Evolutionary conservation across 2,797 vertebrate genomes (phyloP).

Genomic region (Astyanax mexicanus): DNA sequence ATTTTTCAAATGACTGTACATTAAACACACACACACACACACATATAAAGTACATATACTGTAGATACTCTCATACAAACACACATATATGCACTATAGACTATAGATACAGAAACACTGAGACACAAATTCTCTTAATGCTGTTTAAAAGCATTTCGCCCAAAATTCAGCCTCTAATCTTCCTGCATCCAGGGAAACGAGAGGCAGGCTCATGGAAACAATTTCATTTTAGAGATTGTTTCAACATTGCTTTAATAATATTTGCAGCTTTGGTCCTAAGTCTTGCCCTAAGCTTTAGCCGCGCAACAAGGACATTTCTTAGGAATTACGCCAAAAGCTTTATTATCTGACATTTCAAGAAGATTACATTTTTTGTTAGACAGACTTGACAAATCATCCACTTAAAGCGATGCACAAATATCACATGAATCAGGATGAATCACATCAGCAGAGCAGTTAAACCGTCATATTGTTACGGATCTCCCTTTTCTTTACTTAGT

Average conservation of each 20-base stretch:
- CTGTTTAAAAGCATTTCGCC: not conserved
- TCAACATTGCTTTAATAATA: conserved; percentile 66
- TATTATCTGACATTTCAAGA: conserved; percentile 84
- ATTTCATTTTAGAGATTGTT: conserved; percentile 81
- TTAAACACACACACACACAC: too few species aligned
- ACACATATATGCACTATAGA: too few species aligned
- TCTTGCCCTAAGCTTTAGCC: conserved; percentile 75
- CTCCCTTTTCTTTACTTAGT: too few species aligned
- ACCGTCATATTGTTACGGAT: not conserved
- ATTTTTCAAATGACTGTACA: too few species aligned
- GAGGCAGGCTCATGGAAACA: conserved; percentile 70
- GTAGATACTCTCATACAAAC: too few species aligned
- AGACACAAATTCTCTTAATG: not conserved
- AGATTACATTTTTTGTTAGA: conserved; percentile 89
- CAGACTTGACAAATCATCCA: conserved; percentile 74
- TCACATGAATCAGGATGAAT: not conserved
- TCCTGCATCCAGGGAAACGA: conserved; percentile 67
- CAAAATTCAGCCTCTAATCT: conserved; percentile 66
- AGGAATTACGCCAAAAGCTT: conserved; percentile 89
- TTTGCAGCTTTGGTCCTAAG: conserved; percentile 71
- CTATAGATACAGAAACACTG: too few species aligned
- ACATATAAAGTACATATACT: too few species aligned
- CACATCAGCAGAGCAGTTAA: not conserved
- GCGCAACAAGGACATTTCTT: conserved; percentile 69
- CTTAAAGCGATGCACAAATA: conserved; percentile 56